Evolutionary conservation across 2,888 invertebrate genomes (phyloP).

Genomic region (Ornithoptera priamus): DNA sequence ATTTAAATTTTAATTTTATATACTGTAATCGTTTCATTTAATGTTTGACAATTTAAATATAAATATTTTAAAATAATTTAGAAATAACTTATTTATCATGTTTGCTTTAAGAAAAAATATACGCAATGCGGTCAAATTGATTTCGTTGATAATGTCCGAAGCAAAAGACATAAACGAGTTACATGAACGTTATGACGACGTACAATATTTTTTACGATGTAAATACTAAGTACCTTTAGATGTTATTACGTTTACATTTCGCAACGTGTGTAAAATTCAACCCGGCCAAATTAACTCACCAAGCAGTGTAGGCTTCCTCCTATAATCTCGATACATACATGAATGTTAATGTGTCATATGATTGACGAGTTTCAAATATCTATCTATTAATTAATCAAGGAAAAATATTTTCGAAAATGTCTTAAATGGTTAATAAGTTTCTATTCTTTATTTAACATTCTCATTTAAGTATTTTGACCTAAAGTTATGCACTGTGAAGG

Average conservation of each 20-base stretch:
- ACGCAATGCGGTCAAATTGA: background rate
- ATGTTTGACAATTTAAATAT: background rate
- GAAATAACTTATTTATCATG: background rate
- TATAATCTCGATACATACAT: slow-evolving; percentile 20
- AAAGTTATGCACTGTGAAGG: background rate
- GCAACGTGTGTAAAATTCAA: slow-evolving; percentile 47
- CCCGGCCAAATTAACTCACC: slow-evolving; percentile 48
- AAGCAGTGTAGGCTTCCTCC: slow-evolving; percentile 37
- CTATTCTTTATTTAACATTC: background rate
- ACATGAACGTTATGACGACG: slow-evolving; percentile 10
- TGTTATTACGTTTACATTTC: slow-evolving; percentile 34
- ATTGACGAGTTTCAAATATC: slow-evolving; percentile 20
- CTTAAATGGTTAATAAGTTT: background rate
- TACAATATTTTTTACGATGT: slow-evolving; percentile 15
- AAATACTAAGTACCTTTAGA: slow-evolving; percentile 5
- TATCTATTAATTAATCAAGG: background rate
- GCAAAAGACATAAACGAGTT: slow-evolving; percentile 13
- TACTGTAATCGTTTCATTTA: background rate
- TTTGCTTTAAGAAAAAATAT: background rate
- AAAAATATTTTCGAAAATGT: background rate
- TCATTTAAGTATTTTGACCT: background rate
- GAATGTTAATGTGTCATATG: slow-evolving; percentile 11
- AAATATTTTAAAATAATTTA: background rate
- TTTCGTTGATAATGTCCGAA: background rate
- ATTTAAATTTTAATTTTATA: too few relatives aligned